These are phyloP conservation scores for Hypomesus transpacificus DNA, from an alignment of 2,113 vertebrate genomes.

Conservation along the genomic window DNA sequence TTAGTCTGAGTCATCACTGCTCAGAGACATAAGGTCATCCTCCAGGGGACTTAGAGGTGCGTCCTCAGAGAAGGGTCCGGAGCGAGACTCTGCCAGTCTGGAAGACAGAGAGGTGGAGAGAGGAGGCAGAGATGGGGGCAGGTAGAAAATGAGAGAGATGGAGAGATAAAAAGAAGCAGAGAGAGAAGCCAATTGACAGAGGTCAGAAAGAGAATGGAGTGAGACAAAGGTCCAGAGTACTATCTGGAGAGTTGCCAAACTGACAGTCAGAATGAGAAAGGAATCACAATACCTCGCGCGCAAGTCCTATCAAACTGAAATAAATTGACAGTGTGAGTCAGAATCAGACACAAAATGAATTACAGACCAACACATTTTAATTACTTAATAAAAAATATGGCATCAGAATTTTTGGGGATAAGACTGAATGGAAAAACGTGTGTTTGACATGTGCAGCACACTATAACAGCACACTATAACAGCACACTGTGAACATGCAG, in stretches of 20 bases:
- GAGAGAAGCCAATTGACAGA: background rate
- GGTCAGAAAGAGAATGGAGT: background rate
- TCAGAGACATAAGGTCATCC: slow-evolving; percentile 32
- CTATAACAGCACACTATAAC: too few species aligned
- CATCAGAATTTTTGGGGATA: too few species aligned
- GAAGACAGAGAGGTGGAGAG: slow-evolving; percentile 7
- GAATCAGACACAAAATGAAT: background rate
- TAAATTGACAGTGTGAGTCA: background rate
- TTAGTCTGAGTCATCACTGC: slow-evolving; percentile 37
- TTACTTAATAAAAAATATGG: too few species aligned
- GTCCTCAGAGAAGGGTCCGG: slow-evolving; percentile 61
- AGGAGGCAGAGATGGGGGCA: background rate
- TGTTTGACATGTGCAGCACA: too few species aligned
- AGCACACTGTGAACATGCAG: too few species aligned
- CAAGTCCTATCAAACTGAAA: background rate
- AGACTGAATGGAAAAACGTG: too few species aligned
- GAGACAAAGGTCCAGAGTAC: background rate
- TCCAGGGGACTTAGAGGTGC: slow-evolving; percentile 62
- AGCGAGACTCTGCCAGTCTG: slow-evolving; percentile 65
- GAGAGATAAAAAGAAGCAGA: background rate
- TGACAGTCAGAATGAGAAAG: background rate
- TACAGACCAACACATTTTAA: background rate
- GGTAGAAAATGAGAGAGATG: background rate
- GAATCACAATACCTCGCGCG: background rate
- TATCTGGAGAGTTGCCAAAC: background rate